A percentile compares a stretch with the other conserved stretches of the same genome.
phyloP scores from a whole-genome alignment of 1,140 invertebrate genomes.

The Drosophila kepulauana region DNA sequence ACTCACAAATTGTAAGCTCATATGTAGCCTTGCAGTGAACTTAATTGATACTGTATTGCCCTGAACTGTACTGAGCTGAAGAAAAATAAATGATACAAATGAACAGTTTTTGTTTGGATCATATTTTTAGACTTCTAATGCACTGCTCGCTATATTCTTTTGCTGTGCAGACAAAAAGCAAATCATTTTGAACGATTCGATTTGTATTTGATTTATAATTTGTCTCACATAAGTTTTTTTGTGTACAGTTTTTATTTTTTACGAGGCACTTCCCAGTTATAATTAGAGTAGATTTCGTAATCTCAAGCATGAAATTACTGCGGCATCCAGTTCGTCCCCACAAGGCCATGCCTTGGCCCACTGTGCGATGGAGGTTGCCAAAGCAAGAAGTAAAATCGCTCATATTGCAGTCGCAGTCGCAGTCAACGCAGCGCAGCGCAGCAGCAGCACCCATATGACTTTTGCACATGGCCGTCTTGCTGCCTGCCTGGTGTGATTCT shows the following conservation, averaged over 20 bases:
- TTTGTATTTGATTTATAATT: slow-evolving; percentile 46
- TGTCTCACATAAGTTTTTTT: slow-evolving; percentile 18
- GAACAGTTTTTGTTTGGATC: neutral
- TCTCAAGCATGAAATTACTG: slow-evolving; percentile 27
- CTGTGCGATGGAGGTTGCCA: slow-evolving; percentile 39
- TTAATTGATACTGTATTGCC: slow-evolving; percentile 37
- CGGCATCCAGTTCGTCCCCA: slow-evolving; percentile 16
- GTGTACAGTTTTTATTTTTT: slow-evolving; percentile 2
- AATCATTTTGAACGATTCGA: slow-evolving; percentile 25
- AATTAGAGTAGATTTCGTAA: slow-evolving; percentile 26
- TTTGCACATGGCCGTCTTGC: slow-evolving; percentile 43
- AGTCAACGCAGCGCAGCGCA: slow-evolving; percentile 14
- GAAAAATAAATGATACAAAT: neutral
- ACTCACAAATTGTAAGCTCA: slow-evolving; percentile 3
- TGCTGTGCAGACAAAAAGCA: slow-evolving; percentile 20
- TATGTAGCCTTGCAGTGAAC: slow-evolving; percentile 38
- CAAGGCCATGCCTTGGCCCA: slow-evolving; percentile 50
- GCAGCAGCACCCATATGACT: slow-evolving; percentile 45
- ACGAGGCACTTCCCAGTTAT: slow-evolving; percentile 26
- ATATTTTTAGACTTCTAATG: slow-evolving; percentile 44
- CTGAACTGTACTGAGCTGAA: slow-evolving; percentile 16
- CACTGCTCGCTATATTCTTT: slow-evolving; percentile 23
- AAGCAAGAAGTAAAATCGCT: slow-evolving; percentile 45
- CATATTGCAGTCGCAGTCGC: slow-evolving; percentile 20
- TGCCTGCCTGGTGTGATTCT: slow-evolving; percentile 12